phyloP scores from a whole-genome alignment of 1,140 invertebrate genomes.

The Caerostris darwini region DNA sequence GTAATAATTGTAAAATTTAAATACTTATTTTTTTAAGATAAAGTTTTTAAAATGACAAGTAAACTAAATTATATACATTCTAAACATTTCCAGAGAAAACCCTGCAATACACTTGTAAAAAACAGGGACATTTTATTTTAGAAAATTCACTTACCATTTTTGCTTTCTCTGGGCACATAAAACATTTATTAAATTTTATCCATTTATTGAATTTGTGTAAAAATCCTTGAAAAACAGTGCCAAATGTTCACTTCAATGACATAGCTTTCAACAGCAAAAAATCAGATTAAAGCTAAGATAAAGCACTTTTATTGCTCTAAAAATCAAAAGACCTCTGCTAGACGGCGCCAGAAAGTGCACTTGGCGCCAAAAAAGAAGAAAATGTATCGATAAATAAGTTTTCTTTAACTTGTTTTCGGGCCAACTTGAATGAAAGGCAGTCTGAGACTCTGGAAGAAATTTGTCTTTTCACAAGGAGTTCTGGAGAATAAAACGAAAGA shows the following conservation, averaged over 20 bases:
- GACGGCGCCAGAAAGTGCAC: constrained; percentile 22
- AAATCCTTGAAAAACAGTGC: neutral
- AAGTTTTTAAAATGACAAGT: too few relatives aligned
- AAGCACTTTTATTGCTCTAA: neutral
- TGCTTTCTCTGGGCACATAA: too few relatives aligned
- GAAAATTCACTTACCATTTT: too few relatives aligned
- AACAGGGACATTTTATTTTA: too few relatives aligned
- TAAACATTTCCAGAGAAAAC: too few relatives aligned
- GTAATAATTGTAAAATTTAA: too few relatives aligned
- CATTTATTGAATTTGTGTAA: neutral
- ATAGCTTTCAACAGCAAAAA: neutral
- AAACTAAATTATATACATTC: too few relatives aligned
- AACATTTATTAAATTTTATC: neutral
- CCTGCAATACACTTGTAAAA: too few relatives aligned
- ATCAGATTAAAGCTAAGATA: neutral
- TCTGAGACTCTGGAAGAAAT: neutral
- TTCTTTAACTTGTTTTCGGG: neutral
- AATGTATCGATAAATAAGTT: constrained; percentile 26
- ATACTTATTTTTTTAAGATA: too few relatives aligned
- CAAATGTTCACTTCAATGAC: neutral
- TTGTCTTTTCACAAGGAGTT: neutral
- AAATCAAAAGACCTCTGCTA: neutral
- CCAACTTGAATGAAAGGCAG: neutral
- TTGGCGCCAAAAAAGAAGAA: constrained; percentile 3
- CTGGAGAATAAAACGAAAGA: neutral